Percentiles rank a stretch among this genome's conserved stretches.
phyloP scores from a whole-genome alignment of 53 echinoderm and acorn worm species.

The Luidia sarsii region DNA sequence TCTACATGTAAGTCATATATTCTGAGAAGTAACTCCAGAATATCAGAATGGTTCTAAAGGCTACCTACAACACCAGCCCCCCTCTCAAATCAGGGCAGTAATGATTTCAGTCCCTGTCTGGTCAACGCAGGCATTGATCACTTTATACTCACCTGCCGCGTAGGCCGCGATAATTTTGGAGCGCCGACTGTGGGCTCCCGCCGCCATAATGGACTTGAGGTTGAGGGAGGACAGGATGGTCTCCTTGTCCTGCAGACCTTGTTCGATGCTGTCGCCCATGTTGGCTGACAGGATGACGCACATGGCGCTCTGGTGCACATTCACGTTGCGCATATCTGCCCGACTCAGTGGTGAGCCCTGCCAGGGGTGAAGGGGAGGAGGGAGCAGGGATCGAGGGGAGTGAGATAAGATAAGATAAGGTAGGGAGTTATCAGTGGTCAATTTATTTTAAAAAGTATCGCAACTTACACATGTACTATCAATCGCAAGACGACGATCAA shows the following conservation, averaged over 20 bases:
- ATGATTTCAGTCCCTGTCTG: too few species aligned
- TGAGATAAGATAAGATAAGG: not conserved
- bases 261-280: constrained; percentile 70
- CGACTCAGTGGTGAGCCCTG: constrained; percentile 97
- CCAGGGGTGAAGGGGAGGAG: too few species aligned
- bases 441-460: too few species aligned
- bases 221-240: constrained; percentile 94
- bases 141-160: constrained; percentile 22
- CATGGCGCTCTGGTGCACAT: constrained; percentile 98
- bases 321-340: constrained; percentile 88
- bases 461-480: too few species aligned
- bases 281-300: constrained; percentile 94
- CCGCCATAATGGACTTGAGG: constrained; percentile 96
- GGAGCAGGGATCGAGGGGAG: too few species aligned
- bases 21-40: too few species aligned
- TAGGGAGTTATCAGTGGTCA: not conserved
- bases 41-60: too few species aligned
- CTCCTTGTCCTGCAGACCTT: constrained; percentile 96
- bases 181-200: constrained; percentile 56
- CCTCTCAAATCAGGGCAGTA: too few species aligned
- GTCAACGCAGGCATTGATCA: too few species aligned
- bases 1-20: too few species aligned
- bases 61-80: too few species aligned
- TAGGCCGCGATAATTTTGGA: constrained; percentile 49
- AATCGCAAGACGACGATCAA: too few species aligned